Base-by-base conservation (phyloP, 1,140 invertebrate genomes). In the Pseudomyrmex gracilis region DNA sequence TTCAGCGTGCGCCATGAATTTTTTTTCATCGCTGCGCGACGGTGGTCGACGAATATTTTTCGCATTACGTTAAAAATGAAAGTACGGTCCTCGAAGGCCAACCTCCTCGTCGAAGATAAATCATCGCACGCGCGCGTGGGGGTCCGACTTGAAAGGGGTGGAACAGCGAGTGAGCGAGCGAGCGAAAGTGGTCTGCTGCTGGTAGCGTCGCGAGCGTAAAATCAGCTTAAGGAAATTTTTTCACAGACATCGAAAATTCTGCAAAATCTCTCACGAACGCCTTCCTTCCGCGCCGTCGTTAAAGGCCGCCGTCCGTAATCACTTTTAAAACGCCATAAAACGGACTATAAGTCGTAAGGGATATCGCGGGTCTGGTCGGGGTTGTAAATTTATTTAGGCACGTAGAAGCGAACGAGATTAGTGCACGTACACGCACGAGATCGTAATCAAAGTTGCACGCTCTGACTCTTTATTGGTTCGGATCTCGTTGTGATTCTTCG, bases 351-450 rank as follows among this genome's bases (percentile, higher is more conserved):
- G 66, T 51, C 83, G 53, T 57, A 82, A 85, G 64, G 82, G 84
- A 89, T 90, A 90, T 90, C 85, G 84, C 60, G 70, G 86, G 61
- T 34, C 61, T 86, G 85, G 90, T 91, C 89, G 87, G 87, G 74
- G 83, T 87, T 91, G 88, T 88, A 90, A 90, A 91, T 91, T 91
- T 87, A 91, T 91, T 91, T 90, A 87, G 73, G 60, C 67, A 57
- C 74, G 47, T 64, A 53, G 74, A 45, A 43, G 77, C n/a, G 68
- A 87, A 83, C 45, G 85, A 85, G 88, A 90, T 91, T 90, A 34
- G 34, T 7, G 5, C 34, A 34, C 34, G 34, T 24, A 24, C 24
- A 24, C 24, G 24, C 34, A 90, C 60, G 7, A 43, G 60, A 22
- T 57, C 67, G 53, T 85, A 64, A 89, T 86, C 76, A 12, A 17